Evolutionary conservation across 2,888 invertebrate species (phyloP).

Genomic region (Papilio demoleus): DNA sequence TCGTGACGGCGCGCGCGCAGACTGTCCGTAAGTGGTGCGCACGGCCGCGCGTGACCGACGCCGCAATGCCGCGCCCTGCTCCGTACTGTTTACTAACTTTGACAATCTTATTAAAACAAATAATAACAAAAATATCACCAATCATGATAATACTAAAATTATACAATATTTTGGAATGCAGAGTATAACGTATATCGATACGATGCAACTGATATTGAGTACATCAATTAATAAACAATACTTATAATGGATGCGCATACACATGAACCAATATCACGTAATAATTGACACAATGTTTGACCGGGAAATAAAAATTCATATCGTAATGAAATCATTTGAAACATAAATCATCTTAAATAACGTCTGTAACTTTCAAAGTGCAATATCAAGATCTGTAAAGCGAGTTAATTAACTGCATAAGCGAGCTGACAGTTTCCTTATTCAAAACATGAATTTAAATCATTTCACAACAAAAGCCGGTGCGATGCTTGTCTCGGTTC

Average conservation of each 20-base stretch:
- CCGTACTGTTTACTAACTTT: not conserved
- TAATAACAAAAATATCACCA: not conserved
- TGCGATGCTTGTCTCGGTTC: conserved; percentile 40
- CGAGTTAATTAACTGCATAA: conserved; percentile 37
- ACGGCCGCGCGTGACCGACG: conserved; percentile 40
- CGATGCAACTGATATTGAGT: no score
- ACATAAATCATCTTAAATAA: conserved; percentile 22
- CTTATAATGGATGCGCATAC: not conserved
- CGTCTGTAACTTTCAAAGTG: conserved; percentile 24
- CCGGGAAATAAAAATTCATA: not conserved
- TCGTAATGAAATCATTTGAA: conserved; percentile 19
- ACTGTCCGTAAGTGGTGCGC: conserved; percentile 65
- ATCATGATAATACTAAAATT: not conserved
- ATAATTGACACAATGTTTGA: not conserved
- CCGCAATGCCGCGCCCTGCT: not conserved
- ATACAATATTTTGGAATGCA: no score
- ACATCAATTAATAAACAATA: not conserved
- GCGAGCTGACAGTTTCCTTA: conserved; percentile 36
- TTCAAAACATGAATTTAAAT: conserved; percentile 39
- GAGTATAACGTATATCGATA: no score
- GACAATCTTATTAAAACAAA: not conserved
- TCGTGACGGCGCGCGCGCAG: conserved; percentile 77
- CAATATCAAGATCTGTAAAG: conserved; percentile 27
- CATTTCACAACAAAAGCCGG: conserved; percentile 38
- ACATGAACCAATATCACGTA: not conserved